Percentiles rank a stretch among this genome's conserved stretches.
These are phyloP conservation scores for Helarctos malayanus DNA, from an alignment of 2,797 vertebrate genomes.

Conservation along the genomic window DNA sequence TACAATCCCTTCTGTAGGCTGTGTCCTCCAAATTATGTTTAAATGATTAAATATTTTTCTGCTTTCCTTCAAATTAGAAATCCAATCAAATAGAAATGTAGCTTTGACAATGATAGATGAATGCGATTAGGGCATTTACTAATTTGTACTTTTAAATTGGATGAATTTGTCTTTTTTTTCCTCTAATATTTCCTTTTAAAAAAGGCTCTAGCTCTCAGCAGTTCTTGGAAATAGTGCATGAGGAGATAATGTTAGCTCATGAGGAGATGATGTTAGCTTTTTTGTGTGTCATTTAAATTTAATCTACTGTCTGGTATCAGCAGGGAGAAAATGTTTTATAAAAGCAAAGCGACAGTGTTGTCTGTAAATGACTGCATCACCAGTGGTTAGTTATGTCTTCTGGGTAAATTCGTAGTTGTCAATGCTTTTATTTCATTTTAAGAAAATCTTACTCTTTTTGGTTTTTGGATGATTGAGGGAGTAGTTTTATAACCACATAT, in stretches of 20 bases:
- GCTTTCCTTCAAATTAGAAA: conserved; percentile 54
- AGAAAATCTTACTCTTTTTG: conserved; percentile 59
- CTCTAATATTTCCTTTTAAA: conserved; percentile 31
- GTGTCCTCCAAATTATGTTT: conserved; percentile 15
- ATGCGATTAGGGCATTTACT: background rate
- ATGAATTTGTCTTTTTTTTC: background rate
- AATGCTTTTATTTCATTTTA: conserved; percentile 60
- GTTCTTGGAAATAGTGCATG: conserved; percentile 55
- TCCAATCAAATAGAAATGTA: conserved; percentile 31
- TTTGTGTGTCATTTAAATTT: conserved; percentile 63
- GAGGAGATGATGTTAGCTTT: conserved; percentile 61
- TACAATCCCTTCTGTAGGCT: background rate
- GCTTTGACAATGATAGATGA: background rate
- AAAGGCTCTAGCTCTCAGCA: conserved; percentile 15
- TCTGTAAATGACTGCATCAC: conserved; percentile 26
- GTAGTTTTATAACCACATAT: background rate
- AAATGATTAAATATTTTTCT: conserved; percentile 51
- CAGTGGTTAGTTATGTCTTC: conserved; percentile 38
- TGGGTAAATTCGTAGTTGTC: conserved; percentile 28
- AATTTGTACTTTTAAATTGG: conserved; percentile 43
- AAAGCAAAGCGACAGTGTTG: conserved; percentile 51
- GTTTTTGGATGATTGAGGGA: conserved; percentile 38
- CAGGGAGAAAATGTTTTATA: conserved; percentile 55
- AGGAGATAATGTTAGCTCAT: conserved; percentile 53
- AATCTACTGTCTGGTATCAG: conserved; percentile 58